phyloP scores from a whole-genome alignment of 2,888 invertebrate species.

The Aleiodes testaceus region DNA sequence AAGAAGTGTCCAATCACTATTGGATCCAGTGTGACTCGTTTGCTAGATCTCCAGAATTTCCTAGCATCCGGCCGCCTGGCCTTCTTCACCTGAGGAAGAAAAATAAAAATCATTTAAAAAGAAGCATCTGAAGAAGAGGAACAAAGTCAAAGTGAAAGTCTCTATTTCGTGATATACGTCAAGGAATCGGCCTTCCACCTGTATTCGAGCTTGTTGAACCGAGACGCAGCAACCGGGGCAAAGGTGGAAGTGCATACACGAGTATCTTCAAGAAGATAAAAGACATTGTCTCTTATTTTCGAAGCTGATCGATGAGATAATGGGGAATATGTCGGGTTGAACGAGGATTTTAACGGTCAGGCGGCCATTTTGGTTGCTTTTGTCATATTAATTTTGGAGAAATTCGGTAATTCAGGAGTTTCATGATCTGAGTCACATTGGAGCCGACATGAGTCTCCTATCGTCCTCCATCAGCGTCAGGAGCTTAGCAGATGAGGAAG shows the following conservation, averaged over 20 bases:
- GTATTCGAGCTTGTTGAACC: constrained; percentile 6
- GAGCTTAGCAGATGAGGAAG: constrained; percentile 69
- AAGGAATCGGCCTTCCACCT: constrained; percentile 31
- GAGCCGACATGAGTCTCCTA: constrained; percentile 64
- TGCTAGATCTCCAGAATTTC: neutral
- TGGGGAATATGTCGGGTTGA: constrained; percentile 17
- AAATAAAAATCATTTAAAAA: neutral
- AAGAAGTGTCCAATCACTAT: too few species aligned
- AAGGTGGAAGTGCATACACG: constrained; percentile 17
- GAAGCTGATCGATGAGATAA: neutral
- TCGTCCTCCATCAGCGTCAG: constrained; percentile 65
- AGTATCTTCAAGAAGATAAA: neutral
- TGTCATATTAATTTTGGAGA: neutral
- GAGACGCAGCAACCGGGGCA: neutral
- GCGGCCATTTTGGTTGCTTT: constrained; percentile 22
- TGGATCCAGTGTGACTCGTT: constrained; percentile 23
- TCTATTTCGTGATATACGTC: constrained; percentile 16
- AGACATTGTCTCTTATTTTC: constrained; percentile 2
- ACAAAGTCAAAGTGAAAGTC: constrained; percentile 27
- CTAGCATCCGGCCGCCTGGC: constrained; percentile 28
- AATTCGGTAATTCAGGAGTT: neutral
- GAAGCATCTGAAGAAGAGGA: neutral
- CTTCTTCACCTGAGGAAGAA: neutral
- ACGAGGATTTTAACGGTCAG: constrained; percentile 22
- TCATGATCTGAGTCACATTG: constrained; percentile 30